These are phyloP conservation scores for Echinarachnius parma DNA, from an alignment of 53 echinoderm and acorn worm species.

Conservation along the genomic window DNA sequence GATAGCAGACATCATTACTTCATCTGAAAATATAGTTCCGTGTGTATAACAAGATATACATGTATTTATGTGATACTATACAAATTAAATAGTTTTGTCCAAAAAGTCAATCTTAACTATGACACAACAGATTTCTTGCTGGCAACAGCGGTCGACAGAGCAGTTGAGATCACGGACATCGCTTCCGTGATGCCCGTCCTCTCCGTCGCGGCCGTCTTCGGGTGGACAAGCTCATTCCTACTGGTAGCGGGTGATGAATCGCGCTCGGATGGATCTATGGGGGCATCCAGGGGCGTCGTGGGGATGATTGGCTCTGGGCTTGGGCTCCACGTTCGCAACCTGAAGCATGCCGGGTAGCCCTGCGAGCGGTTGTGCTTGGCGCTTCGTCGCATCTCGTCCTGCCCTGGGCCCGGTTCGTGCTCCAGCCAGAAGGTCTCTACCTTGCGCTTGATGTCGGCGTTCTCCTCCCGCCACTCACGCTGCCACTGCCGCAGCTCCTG, in stretches of 20 bases:
- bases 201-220: slow-evolving; percentile 15
- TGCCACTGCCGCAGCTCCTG: slow-evolving; percentile 94
- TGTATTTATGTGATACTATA: too few species aligned
- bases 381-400: slow-evolving; percentile 59
- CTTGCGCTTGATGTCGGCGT: slow-evolving; percentile 89
- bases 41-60: too few species aligned
- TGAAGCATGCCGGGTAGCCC: slow-evolving; percentile 75
- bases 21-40: too few species aligned
- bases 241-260: neutral
- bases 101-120: too few species aligned
- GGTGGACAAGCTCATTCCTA: neutral
- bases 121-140: neutral
- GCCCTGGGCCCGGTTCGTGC: slow-evolving; percentile 77
- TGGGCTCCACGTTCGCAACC: slow-evolving; percentile 82
- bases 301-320: slow-evolving; percentile 50
- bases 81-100: too few species aligned
- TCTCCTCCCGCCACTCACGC: slow-evolving; percentile 89
- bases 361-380: slow-evolving; percentile 70
- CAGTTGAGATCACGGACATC: neutral
- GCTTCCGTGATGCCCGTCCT: slow-evolving; percentile 5
- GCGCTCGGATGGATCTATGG: slow-evolving; percentile 8
- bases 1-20: too few species aligned
- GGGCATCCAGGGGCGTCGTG: neutral
- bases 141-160: slow-evolving; percentile 10
- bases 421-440: slow-evolving; percentile 95